Conservation (phyloP, 2,113 vertebrate genomes). For the Platycercus adscitus region DNA sequence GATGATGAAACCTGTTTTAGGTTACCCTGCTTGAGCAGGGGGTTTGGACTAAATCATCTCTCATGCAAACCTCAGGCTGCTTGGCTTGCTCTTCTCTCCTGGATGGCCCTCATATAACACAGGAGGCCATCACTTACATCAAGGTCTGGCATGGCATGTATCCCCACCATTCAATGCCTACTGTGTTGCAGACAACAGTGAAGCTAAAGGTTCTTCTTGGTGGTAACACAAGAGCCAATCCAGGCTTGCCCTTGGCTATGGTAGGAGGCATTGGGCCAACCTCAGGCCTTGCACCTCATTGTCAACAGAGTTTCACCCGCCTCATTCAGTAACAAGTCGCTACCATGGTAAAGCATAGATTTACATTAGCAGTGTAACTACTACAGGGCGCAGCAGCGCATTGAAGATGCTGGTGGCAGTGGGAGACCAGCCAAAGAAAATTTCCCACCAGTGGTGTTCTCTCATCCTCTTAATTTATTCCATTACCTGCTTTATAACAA, state of each 20-base stretch:
- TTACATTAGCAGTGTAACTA: conserved; percentile 34
- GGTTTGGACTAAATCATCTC: too few species aligned
- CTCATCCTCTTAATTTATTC: conserved; percentile 41
- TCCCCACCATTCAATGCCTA: too few species aligned
- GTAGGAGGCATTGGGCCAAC: conserved; percentile 34
- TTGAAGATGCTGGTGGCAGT: conserved; percentile 44
- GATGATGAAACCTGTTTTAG: too few species aligned
- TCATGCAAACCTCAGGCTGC: too few species aligned
- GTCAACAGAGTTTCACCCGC: conserved; percentile 22
- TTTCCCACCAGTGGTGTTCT: conserved; percentile 60
- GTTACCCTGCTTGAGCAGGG: too few species aligned
- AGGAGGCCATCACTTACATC: too few species aligned
- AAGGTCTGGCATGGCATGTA: too few species aligned
- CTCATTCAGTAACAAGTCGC: conserved; percentile 28
- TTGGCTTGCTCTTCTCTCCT: too few species aligned
- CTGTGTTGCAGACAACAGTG: too few species aligned
- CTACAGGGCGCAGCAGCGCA: neutral
- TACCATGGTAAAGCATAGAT: conserved; percentile 38
- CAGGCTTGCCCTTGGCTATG: conserved; percentile 69
- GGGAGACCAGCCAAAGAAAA: conserved; percentile 47
- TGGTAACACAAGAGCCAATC: conserved; percentile 34
- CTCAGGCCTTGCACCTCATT: neutral
- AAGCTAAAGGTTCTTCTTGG: too few species aligned
- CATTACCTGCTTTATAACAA: conserved; percentile 52
- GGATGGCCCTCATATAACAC: too few species aligned